Evolutionary conservation across 37 sponge, comb jelly and placozoan species (phyloP).

Genomic region (Oscarella lobularis): DNA sequence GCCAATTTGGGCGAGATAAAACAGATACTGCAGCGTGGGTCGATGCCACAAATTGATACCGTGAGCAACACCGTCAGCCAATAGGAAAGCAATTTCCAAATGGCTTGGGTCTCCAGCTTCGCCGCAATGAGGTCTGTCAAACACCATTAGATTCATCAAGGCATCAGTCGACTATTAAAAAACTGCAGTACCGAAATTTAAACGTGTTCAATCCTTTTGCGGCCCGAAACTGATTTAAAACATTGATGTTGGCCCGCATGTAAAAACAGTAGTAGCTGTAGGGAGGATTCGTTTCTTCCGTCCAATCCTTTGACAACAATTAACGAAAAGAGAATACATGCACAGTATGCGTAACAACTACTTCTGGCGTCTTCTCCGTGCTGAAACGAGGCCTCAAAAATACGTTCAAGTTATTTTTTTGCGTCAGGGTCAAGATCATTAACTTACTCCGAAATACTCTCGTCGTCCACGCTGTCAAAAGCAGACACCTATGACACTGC

Average conservation of each 20-base stretch:
- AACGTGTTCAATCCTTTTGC: slow-evolving; percentile 54
- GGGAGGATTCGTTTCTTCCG: slow-evolving; percentile 59
- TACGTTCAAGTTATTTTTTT: too few relatives aligned
- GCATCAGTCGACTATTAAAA: neutral
- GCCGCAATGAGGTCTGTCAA: slow-evolving; percentile 74
- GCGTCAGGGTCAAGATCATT: too few relatives aligned
- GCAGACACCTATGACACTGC: slow-evolving; percentile 78
- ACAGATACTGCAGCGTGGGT: slow-evolving; percentile 84
- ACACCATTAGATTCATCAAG: too few relatives aligned
- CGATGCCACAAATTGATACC: slow-evolving; percentile 37
- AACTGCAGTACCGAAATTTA: slow-evolving; percentile 14
- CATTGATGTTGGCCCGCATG: slow-evolving; percentile 79
- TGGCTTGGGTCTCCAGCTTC: slow-evolving; percentile 80
- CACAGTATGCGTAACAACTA: too few relatives aligned
- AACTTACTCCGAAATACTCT: slow-evolving; percentile 67
- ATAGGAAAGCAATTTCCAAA: slow-evolving; percentile 56
- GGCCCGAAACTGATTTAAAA: slow-evolving; percentile 63
- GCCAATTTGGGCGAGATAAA: slow-evolving; percentile 79
- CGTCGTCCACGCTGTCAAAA: slow-evolving; percentile 96
- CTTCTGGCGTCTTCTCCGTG: too few relatives aligned
- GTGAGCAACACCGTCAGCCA: slow-evolving; percentile 76
- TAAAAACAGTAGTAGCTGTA: slow-evolving; percentile 89
- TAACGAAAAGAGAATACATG: too few relatives aligned
- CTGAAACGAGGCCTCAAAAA: too few relatives aligned
- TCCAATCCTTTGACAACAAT: too few relatives aligned